A percentile compares a stretch with the other conserved stretches of the same genome.
Evolutionary conservation across 1,140 invertebrate species (phyloP).

Genomic region (Chironomus striatipennis): DNA sequence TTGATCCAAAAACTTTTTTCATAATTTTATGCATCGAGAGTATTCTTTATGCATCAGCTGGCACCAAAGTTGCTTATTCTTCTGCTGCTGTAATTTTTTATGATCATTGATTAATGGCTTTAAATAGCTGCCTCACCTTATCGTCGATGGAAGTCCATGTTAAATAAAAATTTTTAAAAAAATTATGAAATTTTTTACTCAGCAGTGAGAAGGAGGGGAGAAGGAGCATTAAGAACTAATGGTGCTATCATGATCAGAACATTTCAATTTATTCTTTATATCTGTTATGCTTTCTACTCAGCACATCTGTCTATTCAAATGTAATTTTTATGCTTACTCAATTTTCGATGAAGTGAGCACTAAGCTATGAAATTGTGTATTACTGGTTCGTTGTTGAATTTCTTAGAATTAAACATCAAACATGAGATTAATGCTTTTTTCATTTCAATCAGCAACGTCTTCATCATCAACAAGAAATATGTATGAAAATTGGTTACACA

Average conservation of each 20-base stretch:
- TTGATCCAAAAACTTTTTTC: neutral
- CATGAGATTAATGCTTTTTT: no score
- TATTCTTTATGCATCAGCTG: conserved; percentile 10
- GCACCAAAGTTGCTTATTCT: neutral
- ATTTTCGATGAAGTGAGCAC: no score
- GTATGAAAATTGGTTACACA: no score
- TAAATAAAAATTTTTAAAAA: neutral
- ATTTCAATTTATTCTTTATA: neutral
- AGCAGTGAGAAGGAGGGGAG: neutral
- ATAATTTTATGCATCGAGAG: neutral
- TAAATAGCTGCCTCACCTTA: neutral
- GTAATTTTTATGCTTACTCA: no score
- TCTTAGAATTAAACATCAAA: no score
- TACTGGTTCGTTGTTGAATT: no score
- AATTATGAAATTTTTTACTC: no score
- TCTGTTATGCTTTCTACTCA: neutral
- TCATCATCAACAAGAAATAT: no score
- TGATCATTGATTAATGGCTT: neutral
- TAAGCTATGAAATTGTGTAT: no score
- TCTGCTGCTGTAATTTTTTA: neutral
- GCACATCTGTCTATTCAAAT: neutral
- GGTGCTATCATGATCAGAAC: conserved; percentile 1
- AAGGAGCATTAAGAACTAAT: neutral
- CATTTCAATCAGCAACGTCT: no score
- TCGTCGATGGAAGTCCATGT: neutral